Evolutionary conservation across 2,888 invertebrate species (phyloP).

Genomic region (Amphimallon solstitiale): DNA sequence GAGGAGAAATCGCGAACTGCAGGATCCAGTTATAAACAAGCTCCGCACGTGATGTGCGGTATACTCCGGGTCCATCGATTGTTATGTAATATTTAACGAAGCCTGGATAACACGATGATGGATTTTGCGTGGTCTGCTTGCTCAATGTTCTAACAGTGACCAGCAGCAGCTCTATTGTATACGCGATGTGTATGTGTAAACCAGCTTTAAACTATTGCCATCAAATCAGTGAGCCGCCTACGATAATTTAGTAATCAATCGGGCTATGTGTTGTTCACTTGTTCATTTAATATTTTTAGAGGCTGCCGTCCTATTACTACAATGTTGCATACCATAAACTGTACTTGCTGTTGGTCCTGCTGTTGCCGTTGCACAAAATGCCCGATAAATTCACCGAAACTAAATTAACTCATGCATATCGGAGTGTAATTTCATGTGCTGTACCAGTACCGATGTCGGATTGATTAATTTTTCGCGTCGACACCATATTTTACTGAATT

Average conservation of each 20-base stretch:
- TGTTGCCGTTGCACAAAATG: constrained; percentile 25
- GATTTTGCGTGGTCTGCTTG: constrained; percentile 43
- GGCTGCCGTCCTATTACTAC: constrained; percentile 27
- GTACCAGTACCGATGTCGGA: constrained; percentile 32
- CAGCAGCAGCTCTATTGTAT: constrained; percentile 8
- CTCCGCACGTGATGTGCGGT: constrained; percentile 7
- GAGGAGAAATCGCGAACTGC: constrained; percentile 28
- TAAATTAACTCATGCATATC: constrained; percentile 42
- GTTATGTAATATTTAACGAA: constrained; percentile 46
- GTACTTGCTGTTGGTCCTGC: constrained; percentile 2
- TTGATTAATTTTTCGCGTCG: constrained; percentile 36
- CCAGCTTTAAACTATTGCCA: constrained; percentile 45
- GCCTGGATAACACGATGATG: constrained; percentile 45
- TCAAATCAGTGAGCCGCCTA: constrained; percentile 45
- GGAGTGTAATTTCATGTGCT: constrained; percentile 37
- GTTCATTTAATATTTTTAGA: constrained; percentile 40
- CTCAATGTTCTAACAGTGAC: constrained; percentile 25
- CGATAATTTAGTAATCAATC: constrained; percentile 45
- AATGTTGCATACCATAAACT: constrained; percentile 8
- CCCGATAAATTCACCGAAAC: constrained; percentile 40
- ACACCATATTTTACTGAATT: constrained; percentile 27
- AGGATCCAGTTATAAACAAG: constrained; percentile 31
- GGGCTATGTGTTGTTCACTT: constrained; percentile 33
- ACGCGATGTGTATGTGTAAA: constrained; percentile 39
- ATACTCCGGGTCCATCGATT: constrained; percentile 42